phyloP scores from a whole-genome alignment of 2,797 vertebrate genomes.

The Sitta carolinensis region DNA sequence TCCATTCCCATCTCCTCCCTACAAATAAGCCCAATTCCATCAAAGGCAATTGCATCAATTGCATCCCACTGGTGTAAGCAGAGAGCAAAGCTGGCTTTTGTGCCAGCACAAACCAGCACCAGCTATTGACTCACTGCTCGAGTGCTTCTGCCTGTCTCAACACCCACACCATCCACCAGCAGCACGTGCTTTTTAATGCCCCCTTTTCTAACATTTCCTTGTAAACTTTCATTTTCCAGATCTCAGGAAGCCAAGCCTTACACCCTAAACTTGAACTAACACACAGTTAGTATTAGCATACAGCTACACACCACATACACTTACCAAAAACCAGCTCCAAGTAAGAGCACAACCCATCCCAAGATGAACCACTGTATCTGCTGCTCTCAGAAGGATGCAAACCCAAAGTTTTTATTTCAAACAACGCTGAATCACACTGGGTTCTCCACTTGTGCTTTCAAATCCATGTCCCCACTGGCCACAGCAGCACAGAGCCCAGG shows the following conservation, averaged over 20 bases:
- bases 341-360: neutral
- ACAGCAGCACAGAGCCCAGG: neutral
- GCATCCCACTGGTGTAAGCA: rapidly evolving
- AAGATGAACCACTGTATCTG: neutral
- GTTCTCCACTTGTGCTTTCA: neutral
- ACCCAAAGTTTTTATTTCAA: neutral
- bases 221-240: neutral
- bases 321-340: neutral
- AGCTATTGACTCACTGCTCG: neutral
- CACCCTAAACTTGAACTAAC: neutral
- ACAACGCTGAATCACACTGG: neutral
- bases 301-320: neutral
- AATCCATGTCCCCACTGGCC: neutral
- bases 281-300: neutral
- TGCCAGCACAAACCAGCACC: neutral
- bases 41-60: neutral
- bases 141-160: neutral
- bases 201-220: neutral
- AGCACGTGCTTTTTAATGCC: rapidly evolving
- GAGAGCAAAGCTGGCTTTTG: neutral
- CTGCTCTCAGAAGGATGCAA: neutral
- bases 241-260: neutral
- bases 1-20: neutral
- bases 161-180: neutral
- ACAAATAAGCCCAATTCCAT: neutral